Conservation (phyloP, 2,888 invertebrate species). For the Anarsia innoxiella region DNA sequence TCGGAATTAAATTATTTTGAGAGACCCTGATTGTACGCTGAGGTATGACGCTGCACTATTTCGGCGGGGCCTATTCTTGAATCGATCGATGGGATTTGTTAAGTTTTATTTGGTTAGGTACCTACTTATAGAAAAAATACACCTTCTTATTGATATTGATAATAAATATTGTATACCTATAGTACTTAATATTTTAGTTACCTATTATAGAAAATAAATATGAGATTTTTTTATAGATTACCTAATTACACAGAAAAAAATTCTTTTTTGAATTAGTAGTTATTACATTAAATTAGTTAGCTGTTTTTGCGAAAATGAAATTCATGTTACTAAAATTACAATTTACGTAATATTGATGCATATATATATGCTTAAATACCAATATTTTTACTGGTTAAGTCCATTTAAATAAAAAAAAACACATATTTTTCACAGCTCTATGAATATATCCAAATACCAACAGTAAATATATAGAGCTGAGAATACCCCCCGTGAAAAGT, state of each 20-base stretch:
- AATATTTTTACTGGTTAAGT: not conserved
- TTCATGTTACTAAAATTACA: no score
- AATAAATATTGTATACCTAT: no score
- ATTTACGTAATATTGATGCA: no score
- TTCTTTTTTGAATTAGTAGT: no score
- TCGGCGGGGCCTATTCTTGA: constrained; percentile 24
- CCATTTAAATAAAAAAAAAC: not conserved
- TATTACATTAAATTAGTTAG: no score
- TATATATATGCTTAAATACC: not conserved
- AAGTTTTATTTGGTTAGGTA: not conserved
- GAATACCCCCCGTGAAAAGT: not conserved
- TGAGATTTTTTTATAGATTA: not conserved
- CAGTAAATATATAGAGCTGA: not conserved
- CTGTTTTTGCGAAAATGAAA: no score
- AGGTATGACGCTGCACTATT: constrained; percentile 48
- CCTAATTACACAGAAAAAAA: not conserved
- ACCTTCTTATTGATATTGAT: not conserved
- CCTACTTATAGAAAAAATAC: not conserved
- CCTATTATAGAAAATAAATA: no score
- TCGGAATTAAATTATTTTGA: constrained; percentile 64
- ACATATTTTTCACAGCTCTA: not conserved
- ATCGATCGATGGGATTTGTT: constrained; percentile 4
- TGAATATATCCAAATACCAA: not conserved
- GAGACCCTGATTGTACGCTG: constrained; percentile 60
- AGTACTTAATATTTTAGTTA: no score